Base-by-base conservation (phyloP, 2,888 invertebrate species). In the Sesamia inferens region DNA sequence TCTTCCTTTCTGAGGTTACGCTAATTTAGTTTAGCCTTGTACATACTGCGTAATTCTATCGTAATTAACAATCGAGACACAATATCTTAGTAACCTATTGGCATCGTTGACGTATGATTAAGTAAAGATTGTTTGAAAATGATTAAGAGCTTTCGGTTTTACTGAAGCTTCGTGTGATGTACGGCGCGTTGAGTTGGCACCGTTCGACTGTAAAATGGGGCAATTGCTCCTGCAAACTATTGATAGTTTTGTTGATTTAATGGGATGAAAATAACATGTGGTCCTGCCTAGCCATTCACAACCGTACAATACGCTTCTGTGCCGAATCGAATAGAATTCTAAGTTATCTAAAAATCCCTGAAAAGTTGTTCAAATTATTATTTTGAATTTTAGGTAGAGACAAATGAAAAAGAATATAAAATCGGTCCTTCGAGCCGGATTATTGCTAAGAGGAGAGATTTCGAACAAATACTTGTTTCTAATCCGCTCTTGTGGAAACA, bases 181-280 rank as follows among this genome's bases (percentile, higher is more conserved):
- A 39, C 51, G 58, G 48, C n/a, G 66, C 61, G 47, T 47, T 63
- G 61, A 68, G 83, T 79, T 79, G 83, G 74, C 81, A 83, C 63
- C 66, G 62, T 39, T 79, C 79, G 66, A 57, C 71, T 79, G 71
- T 74, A n/a, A 83, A 83, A 79, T 81, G 42, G 68, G 59, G 57
- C 68, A 71, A 79, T 83, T 74, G 62, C 58, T 54, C 67, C 19
- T 66, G 48, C n/a, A 39, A 57, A 66, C 24, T 68, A 58, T 47
- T 66, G 58, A 71, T 68, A 65, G 69, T 81, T 73, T 70, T 57
- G 54, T 47, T 22, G 13, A 77, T 68, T 54, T 70, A 55, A 58
- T 47, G 24, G 24, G 10, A 8, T 24, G 13, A 57, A 24, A 14
- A 54, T n/a, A 54, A 54, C 10, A 8, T 10, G 51, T 54, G 51